phyloP scores from a whole-genome alignment of 2,797 vertebrate genomes.

The Falco peregrinus region DNA sequence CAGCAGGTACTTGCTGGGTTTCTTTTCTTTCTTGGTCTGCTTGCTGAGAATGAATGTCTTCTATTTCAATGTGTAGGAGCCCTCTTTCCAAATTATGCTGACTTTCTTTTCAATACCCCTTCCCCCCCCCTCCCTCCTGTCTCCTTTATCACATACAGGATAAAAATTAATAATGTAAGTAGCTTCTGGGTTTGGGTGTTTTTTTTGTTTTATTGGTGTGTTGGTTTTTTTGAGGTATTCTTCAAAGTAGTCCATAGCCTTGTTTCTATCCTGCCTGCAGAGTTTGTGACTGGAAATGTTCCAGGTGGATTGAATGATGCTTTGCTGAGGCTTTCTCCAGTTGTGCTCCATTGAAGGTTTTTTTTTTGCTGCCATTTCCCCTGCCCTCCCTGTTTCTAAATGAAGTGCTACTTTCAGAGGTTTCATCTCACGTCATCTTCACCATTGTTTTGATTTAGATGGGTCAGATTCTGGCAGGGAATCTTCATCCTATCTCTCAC shows the following conservation, averaged over 20 bases:
- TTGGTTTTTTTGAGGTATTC: not conserved
- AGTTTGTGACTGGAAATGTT: not conserved
- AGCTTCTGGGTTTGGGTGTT: not conserved
- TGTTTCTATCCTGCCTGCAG: not conserved
- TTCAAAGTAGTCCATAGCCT: not conserved
- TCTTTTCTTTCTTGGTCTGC: not conserved
- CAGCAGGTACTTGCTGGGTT: constrained; percentile 84
- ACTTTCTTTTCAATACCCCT: not conserved
- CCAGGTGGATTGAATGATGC: not conserved
- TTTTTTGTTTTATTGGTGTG: not conserved
- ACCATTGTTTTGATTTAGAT: not conserved
- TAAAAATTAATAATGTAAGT: not conserved
- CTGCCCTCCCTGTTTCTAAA: not conserved
- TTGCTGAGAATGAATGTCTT: not conserved
- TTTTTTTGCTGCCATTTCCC: not conserved
- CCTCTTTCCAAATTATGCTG: not conserved
- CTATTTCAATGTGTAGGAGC: not conserved
- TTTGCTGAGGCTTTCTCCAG: not conserved
- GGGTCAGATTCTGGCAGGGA: not conserved
- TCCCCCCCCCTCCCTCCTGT: not conserved
- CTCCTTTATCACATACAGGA: not conserved
- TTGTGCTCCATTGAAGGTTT: not conserved
- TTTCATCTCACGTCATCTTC: not conserved
- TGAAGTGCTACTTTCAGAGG: not conserved
- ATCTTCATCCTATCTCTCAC: not conserved